These are phyloP conservation scores for Noctilio leporinus DNA, from an alignment of 2,113 vertebrate species.

Conservation along the genomic window DNA sequence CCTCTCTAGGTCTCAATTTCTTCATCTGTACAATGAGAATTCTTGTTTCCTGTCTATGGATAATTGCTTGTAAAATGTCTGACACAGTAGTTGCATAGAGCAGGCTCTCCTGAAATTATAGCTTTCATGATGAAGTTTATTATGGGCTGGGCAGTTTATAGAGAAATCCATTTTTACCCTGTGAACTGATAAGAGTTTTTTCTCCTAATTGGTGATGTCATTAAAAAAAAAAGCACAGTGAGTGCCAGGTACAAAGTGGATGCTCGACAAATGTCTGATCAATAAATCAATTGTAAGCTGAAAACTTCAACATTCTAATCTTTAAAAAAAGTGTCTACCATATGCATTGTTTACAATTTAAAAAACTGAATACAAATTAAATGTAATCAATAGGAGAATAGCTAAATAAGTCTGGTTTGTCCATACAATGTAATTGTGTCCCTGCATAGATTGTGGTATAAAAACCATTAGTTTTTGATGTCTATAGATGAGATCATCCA, in stretches of 20 bases:
- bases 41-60: neutral
- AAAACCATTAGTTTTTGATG: neutral
- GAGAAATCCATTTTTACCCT: neutral
- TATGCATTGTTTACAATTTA: neutral
- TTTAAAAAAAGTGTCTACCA: neutral
- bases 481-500: neutral
- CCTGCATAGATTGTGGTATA: neutral
- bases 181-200: neutral
- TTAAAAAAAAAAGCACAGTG: neutral
- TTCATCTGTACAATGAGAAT: neutral
- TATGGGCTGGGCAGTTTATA: neutral
- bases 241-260: neutral
- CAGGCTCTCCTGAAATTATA: neutral
- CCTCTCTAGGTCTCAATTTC: neutral
- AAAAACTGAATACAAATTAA: conserved; percentile 10
- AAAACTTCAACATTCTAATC: neutral
- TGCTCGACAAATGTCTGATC: neutral
- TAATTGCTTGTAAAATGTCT: neutral
- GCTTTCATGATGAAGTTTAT: neutral
- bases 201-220: neutral
- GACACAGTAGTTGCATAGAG: neutral
- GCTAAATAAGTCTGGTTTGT: neutral
- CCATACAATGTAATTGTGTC: neutral
- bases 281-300: neutral
- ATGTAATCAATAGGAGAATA: neutral